These are phyloP conservation scores for Grammomys surdaster DNA, from an alignment of 2,113 vertebrate genomes.

Conservation along the genomic window DNA sequence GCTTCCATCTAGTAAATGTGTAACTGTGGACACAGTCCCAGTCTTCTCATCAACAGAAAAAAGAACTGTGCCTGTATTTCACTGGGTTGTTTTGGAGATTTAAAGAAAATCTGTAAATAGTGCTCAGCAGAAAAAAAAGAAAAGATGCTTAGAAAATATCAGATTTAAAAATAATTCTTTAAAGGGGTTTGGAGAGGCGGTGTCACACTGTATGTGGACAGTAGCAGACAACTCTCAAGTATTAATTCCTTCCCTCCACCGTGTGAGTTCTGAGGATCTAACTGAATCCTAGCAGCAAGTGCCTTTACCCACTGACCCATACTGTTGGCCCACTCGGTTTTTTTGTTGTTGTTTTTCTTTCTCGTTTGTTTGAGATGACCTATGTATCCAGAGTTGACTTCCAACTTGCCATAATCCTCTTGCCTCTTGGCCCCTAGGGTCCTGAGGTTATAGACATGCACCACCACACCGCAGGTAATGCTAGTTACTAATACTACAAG, in stretches of 20 bases:
- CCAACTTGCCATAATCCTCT: not conserved
- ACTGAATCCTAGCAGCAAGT: not conserved
- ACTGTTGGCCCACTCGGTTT: not conserved
- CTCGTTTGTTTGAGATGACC: not conserved
- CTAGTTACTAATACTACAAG: not conserved
- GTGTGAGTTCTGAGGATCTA: not conserved
- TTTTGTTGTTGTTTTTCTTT: too few relatives aligned
- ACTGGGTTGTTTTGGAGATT: not conserved
- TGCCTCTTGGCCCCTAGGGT: not conserved
- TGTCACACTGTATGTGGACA: not conserved
- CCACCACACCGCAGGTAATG: not conserved
- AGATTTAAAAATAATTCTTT: not conserved
- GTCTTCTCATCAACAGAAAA: constrained; percentile 17
- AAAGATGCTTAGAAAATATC: constrained; percentile 26
- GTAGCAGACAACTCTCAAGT: too few relatives aligned
- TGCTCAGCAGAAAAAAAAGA: constrained; percentile 51
- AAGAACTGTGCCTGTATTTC: not conserved
- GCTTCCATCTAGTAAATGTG: not conserved
- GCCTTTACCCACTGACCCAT: not conserved
- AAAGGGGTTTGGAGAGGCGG: not conserved
- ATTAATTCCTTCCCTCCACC: not conserved
- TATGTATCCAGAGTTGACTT: not conserved
- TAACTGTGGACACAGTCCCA: not conserved
- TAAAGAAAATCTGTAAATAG: not conserved
- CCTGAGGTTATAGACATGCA: not conserved